Evolutionary conservation across 1,140 invertebrate species (phyloP), one percentile per base, ranked within the genome.

Genomic region (Drosophila pectinifera): DNA sequence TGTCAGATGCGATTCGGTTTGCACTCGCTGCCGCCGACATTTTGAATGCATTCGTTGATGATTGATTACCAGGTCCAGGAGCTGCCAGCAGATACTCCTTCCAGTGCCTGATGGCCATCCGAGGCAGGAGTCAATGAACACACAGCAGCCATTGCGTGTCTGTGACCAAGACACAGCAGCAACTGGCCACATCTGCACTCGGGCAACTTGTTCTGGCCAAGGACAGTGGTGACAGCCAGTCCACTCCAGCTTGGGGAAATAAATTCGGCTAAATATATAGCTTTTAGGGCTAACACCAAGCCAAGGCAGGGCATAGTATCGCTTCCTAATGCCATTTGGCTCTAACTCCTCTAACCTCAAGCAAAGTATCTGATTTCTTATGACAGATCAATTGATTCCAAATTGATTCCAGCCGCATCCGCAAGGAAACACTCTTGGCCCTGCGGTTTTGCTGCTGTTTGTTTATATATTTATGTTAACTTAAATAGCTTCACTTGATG

Each of bases 11-110:
- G 63, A 84, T 89, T 83, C 80, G 69, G 51, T 42, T 34, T 18
- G 6, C n/a, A 16, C 16, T 43, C n/a, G 34, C 43, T 22, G 18
- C 51, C 34, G 80, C 77, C 89, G 84, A 89, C 77, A 89, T 89
- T 90, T 89, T 89, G 84, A 89, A 90, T 90, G 85, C 84, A 89
- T 78, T 78, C 83, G 67, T 88, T 83, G 80, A 80, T 89, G 84
- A 89, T 89, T 89, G 84, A 89, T 89, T 89, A 78, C 84, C 73
- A 31, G 62, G 31, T 49, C 36, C 56, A 43, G 45, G 22, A 61
- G n/a, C n/a, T n/a, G n/a, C n/a, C n/a, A n/a, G n/a, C n/a, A n/a
- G n/a, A n/a, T n/a, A n/a, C n/a, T n/a, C n/a, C n/a, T n/a, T n/a
- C n/a, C n/a, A n/a, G n/a, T n/a, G n/a, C n/a, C n/a, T n/a, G n/a